Conservation (phyloP, 2,888 invertebrate genomes). For the Heliconius ismenius region DNA sequence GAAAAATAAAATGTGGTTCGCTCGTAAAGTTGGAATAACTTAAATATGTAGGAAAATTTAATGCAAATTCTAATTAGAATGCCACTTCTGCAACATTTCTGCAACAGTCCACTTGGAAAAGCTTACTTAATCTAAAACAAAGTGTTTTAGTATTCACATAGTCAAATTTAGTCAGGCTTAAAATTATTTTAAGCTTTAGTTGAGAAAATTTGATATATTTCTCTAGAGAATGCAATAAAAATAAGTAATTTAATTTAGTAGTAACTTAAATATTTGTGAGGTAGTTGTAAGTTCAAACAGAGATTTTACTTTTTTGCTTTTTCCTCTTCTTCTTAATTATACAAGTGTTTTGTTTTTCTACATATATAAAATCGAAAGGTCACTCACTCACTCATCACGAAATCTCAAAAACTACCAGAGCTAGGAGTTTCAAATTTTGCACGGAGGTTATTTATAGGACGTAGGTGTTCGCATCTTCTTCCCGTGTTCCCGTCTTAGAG, state of each 20-base stretch:
- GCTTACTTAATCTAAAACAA: conserved; percentile 43
- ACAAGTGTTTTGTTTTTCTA: no score
- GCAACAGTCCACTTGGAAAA: conserved; percentile 44
- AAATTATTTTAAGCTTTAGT: conserved; percentile 29
- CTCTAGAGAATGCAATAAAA: background rate
- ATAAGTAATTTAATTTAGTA: background rate
- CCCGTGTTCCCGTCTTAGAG: no score
- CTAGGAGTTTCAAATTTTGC: no score
- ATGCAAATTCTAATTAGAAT: conserved; percentile 46
- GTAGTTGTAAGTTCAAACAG: no score
- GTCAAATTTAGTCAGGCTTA: conserved; percentile 40
- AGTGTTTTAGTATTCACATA: conserved; percentile 42
- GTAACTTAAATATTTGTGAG: background rate
- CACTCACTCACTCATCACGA: no score
- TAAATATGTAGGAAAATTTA: conserved; percentile 43
- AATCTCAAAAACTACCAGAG: no score
- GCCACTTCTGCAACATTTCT: conserved; percentile 42
- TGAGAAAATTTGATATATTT: conserved; percentile 6
- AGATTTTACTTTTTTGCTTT: no score
- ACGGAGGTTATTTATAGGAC: no score
- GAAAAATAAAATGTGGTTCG: conserved; percentile 33
- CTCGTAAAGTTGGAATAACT: conserved; percentile 39
- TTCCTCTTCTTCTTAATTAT: no score
- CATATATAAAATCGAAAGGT: no score
- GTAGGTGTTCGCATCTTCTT: no score